Percentiles rank a stretch among this genome's conserved stretches.
Evolutionary conservation across 1,140 invertebrate genomes (phyloP).

Genomic region (Drosophila miranda): DNA sequence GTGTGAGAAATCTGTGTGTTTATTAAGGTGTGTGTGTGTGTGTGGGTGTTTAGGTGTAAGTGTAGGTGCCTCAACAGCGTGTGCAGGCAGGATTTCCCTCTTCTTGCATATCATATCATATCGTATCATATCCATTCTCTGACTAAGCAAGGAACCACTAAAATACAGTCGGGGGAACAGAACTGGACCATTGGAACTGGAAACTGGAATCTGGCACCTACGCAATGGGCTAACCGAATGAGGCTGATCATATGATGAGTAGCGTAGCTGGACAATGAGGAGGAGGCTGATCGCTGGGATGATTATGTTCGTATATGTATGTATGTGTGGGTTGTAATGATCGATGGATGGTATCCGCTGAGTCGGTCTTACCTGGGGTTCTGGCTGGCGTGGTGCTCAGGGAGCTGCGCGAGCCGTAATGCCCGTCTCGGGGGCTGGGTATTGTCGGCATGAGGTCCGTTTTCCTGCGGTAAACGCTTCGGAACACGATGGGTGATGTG

Average conservation of each 20-base stretch:
- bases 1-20: slow-evolving; percentile 11
- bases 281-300: slow-evolving; percentile 38
- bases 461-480: slow-evolving; percentile 89
- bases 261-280: slow-evolving; percentile 44
- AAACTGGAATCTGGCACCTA: neutral
- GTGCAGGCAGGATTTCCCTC: slow-evolving; percentile 21
- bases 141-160: slow-evolving; percentile 19
- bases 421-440: slow-evolving; percentile 88
- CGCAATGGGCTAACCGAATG: slow-evolving; percentile 43
- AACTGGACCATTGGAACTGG: slow-evolving; percentile 23
- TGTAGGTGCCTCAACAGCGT: slow-evolving; percentile 23
- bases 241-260: slow-evolving; percentile 24
- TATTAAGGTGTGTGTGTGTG: neutral
- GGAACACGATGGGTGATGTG: slow-evolving; percentile 84
- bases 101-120: neutral
- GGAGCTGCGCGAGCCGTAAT: slow-evolving; percentile 83
- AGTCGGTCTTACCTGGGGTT: slow-evolving; percentile 86
- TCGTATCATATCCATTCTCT: neutral
- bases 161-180: slow-evolving; percentile 14
- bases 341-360: slow-evolving; percentile 5
- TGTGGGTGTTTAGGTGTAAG: slow-evolving; percentile 17
- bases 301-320: slow-evolving; percentile 17
- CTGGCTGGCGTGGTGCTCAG: slow-evolving; percentile 85
- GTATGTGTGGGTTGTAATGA: slow-evolving; percentile 12
- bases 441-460: slow-evolving; percentile 95